Conservation (phyloP, 2,888 invertebrate species). For the Cybosia mesomella region DNA sequence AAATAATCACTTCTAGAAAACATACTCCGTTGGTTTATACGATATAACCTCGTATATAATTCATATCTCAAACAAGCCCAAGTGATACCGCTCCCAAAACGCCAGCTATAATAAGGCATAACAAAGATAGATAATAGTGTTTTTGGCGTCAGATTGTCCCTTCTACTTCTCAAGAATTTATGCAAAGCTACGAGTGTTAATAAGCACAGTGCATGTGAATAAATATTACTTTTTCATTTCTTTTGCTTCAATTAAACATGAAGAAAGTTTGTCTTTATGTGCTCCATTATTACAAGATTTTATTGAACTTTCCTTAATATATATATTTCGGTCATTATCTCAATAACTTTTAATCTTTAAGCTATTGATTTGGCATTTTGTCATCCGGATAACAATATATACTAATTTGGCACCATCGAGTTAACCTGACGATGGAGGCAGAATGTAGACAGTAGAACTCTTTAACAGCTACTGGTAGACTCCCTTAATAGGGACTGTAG, state of each 20-base stretch:
- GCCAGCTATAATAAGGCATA: constrained; percentile 40
- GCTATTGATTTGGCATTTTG: neutral
- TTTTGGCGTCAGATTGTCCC: constrained; percentile 40
- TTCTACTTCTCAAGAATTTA: constrained; percentile 14
- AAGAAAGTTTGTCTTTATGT: neutral
- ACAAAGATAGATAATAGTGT: constrained; percentile 38
- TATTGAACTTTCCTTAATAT: neutral
- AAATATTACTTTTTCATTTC: constrained; percentile 8
- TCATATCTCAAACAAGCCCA: constrained; percentile 28
- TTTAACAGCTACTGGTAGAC: no score
- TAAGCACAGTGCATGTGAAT: constrained; percentile 7
- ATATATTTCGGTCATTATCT: no score
- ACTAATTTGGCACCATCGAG: no score
- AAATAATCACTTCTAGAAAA: neutral
- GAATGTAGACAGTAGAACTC: no score
- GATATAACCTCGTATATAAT: constrained; percentile 19
- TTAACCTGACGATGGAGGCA: no score
- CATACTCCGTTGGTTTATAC: neutral
- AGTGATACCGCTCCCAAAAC: constrained; percentile 33
- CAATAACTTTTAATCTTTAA: no score
- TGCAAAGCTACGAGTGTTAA: constrained; percentile 24
- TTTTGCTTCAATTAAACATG: neutral
- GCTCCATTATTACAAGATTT: neutral
- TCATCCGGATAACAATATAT: no score
- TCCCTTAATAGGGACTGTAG: no score